A percentile compares a stretch with the other conserved stretches of the same genome.
Conservation (phyloP, 2,113 vertebrate genomes). For the Anolis sagrei region DNA sequence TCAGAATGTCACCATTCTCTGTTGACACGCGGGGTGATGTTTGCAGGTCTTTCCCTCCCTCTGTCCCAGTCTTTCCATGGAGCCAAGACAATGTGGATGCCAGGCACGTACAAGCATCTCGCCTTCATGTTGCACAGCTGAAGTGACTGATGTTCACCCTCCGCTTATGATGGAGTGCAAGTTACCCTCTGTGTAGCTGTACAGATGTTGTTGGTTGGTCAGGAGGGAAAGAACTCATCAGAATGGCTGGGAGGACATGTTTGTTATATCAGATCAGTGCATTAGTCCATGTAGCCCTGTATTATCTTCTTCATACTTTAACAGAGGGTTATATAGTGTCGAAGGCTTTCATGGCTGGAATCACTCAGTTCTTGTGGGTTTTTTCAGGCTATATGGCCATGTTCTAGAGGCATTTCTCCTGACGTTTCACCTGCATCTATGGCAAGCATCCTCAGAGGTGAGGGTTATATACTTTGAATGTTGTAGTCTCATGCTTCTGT, state of each 20-base stretch:
- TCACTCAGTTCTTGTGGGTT: too few species aligned
- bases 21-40: background rate
- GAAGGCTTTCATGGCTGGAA: too few species aligned
- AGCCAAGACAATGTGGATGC: background rate
- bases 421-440: too few species aligned
- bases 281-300: background rate
- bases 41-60: background rate
- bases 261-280: background rate
- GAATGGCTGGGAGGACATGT: background rate
- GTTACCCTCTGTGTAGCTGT: background rate
- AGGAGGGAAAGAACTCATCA: background rate
- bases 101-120: background rate
- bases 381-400: too few species aligned
- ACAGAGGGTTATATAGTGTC: too few species aligned
- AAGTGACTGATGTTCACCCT: background rate
- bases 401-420: too few species aligned
- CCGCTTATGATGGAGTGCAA: background rate
- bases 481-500: too few species aligned
- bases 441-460: too few species aligned
- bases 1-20: background rate
- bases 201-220: background rate
- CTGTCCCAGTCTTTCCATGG: background rate
- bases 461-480: too few species aligned
- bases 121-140: background rate
- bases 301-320: background rate